Evolutionary conservation across 2,888 invertebrate genomes (phyloP).

Genomic region (Plebejus anna): DNA sequence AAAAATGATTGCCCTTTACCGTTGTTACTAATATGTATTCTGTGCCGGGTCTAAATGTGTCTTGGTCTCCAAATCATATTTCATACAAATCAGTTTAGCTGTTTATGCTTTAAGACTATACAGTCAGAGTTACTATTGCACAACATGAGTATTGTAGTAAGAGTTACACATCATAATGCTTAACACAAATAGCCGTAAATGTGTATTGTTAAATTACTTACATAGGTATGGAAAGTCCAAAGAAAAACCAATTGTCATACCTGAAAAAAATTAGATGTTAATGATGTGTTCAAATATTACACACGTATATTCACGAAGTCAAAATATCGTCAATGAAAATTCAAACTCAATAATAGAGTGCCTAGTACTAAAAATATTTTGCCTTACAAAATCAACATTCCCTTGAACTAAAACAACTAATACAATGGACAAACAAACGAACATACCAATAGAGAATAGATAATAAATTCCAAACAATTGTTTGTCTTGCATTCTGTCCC

Average conservation of each 20-base stretch:
- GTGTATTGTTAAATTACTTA: neutral
- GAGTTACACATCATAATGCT: neutral
- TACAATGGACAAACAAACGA: constrained; percentile 61
- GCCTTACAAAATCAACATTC: constrained; percentile 34
- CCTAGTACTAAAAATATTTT: constrained; percentile 21
- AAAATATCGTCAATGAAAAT: constrained; percentile 20
- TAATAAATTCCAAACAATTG: constrained; percentile 68
- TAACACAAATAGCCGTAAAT: neutral
- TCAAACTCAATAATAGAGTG: neutral
- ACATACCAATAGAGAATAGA: constrained; percentile 73
- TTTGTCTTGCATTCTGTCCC: constrained; percentile 46
- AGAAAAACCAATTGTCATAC: neutral
- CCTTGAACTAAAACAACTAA: constrained; percentile 58
- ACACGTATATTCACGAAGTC: constrained; percentile 6
- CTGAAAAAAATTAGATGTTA: neutral
- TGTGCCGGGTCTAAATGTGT: no score
- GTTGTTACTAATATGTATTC: no score
- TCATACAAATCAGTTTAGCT: no score
- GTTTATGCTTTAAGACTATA: no score
- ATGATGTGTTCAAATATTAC: neutral
- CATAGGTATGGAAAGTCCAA: neutral
- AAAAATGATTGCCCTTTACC: no score
- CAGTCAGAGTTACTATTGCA: no score
- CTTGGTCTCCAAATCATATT: no score
- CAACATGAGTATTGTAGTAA: no score